These are phyloP conservation scores for Leucophenga montana DNA, from an alignment of 2,888 invertebrate species.

Conservation along the genomic window DNA sequence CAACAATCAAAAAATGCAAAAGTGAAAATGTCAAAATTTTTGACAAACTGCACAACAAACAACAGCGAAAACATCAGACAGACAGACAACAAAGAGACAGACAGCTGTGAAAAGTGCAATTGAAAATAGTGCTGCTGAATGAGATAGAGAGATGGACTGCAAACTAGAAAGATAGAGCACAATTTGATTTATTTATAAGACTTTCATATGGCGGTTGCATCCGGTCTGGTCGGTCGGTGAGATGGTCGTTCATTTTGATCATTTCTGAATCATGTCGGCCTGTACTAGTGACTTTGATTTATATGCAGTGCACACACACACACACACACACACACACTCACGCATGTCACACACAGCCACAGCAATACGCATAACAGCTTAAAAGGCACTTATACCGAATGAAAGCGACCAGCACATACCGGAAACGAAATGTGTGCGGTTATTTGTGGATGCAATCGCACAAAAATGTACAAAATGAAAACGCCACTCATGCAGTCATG, in stretches of 20 bases:
- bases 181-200: constrained; percentile 56
- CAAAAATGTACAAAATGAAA: constrained; percentile 48
- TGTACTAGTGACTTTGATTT: constrained; percentile 61
- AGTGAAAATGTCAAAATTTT: background rate
- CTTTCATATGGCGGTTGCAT: constrained; percentile 51
- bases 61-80: constrained; percentile 41
- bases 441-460: constrained; percentile 45
- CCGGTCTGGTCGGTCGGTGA: constrained; percentile 17
- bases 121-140: constrained; percentile 20
- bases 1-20: too few relatives aligned
- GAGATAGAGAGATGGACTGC: background rate
- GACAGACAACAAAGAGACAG: background rate
- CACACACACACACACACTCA: constrained; percentile 23
- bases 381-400: constrained; percentile 9
- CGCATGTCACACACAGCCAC: constrained; percentile 24
- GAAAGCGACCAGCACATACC: constrained; percentile 22
- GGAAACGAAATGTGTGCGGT: constrained; percentile 47
- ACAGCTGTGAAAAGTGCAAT: background rate
- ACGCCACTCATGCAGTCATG: constrained; percentile 38
- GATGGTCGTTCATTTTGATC: constrained; percentile 54
- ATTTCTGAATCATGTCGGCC: constrained; percentile 63
- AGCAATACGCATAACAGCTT: constrained; percentile 22
- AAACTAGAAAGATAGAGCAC: constrained; percentile 26
- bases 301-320: constrained; percentile 52
- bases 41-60: constrained; percentile 4